These are phyloP conservation scores for Epirrhoe tristata DNA, from an alignment of 2,888 invertebrate species.

Conservation along the genomic window DNA sequence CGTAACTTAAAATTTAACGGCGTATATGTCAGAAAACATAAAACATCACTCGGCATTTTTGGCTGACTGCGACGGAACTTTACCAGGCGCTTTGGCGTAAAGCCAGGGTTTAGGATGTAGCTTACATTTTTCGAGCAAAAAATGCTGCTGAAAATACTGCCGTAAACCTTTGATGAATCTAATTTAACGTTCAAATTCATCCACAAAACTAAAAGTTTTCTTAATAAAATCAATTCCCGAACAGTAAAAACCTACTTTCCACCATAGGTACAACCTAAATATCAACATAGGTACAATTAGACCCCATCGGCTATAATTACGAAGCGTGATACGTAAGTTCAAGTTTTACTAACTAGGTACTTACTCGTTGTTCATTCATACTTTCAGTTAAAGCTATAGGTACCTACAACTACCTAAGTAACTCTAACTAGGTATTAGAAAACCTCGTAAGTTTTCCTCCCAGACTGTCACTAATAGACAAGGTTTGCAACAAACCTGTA, in stretches of 20 bases:
- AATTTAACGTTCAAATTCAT: background rate
- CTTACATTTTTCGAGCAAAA: constrained; percentile 26
- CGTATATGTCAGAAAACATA: constrained; percentile 23
- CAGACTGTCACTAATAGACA: constrained; percentile 32
- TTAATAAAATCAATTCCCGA: background rate
- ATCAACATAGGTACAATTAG: too few species aligned
- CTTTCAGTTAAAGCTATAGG: background rate
- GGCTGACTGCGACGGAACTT: constrained; percentile 34
- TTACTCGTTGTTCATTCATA: background rate
- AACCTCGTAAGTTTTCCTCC: constrained; percentile 19
- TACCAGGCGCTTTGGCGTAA: constrained; percentile 38
- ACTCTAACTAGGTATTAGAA: constrained; percentile 3
- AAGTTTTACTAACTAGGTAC: too few species aligned
- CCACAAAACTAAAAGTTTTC: background rate
- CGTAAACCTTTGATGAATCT: background rate
- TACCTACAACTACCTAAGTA: background rate
- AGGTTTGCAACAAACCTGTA: constrained; percentile 37
- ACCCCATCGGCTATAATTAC: too few species aligned
- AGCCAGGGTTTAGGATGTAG: constrained; percentile 35
- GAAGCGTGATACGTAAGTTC: too few species aligned
- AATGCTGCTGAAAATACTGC: constrained; percentile 6
- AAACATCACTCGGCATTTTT: constrained; percentile 32
- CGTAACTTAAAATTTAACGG: constrained; percentile 16
- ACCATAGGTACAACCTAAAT: too few species aligned
- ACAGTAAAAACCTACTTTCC: too few species aligned